Conservation (phyloP, 2,113 vertebrate species). For the Maccullochella peelii region DNA sequence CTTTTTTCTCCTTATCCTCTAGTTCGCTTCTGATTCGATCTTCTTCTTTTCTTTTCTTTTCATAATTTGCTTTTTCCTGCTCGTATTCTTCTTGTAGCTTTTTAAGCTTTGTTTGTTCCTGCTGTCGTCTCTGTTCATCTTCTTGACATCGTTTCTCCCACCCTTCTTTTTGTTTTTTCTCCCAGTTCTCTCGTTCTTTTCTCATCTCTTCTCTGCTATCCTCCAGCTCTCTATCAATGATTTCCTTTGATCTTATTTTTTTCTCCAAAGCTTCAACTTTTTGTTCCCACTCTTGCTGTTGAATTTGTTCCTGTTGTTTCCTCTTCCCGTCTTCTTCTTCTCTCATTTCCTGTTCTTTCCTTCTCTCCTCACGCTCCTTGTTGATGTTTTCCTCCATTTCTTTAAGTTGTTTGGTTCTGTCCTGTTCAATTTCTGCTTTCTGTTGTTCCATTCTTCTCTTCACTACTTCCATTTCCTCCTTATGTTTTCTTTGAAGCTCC, state of each 20-base stretch:
- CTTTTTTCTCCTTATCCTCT: neutral
- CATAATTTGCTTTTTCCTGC: neutral
- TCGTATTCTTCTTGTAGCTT: constrained; percentile 7
- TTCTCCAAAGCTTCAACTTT: neutral
- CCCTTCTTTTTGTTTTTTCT: neutral
- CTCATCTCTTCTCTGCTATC: neutral
- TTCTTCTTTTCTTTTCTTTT: constrained; percentile 14
- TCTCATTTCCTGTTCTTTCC: neutral
- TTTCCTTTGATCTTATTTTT: neutral
- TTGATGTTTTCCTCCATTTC: neutral
- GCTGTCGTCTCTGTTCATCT: constrained; percentile 9
- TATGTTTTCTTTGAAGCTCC: constrained; percentile 4
- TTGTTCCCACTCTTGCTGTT: neutral
- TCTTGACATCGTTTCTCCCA: neutral
- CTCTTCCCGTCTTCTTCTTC: neutral
- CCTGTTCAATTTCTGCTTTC: neutral
- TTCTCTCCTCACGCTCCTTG: neutral
- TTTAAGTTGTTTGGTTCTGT: constrained; percentile 11
- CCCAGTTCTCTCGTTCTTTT: constrained; percentile 3
- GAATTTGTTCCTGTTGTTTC: neutral
- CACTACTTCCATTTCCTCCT: constrained; percentile 2
- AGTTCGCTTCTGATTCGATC: constrained; percentile 14
- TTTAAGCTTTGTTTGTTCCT: neutral
- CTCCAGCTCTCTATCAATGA: neutral
- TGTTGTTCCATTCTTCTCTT: neutral